A percentile compares a stretch with the other conserved stretches of the same genome.
Evolutionary conservation across 2,888 invertebrate genomes (phyloP).

Genomic region (Pachycephus smyrnensis): DNA sequence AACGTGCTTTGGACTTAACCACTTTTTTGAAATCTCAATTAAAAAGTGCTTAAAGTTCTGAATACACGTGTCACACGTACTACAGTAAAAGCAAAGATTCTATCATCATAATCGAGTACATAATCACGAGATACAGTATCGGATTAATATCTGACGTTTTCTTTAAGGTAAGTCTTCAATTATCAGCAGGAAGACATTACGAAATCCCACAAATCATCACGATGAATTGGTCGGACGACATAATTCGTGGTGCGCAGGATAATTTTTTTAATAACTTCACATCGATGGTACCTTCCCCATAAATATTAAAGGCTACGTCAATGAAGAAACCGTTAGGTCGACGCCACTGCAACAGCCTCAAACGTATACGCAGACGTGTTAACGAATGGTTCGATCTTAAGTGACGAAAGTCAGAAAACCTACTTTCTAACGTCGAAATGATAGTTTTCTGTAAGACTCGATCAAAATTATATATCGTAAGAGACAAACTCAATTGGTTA

Average conservation of each 20-base stretch:
- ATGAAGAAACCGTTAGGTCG: neutral
- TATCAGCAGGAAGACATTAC: neutral
- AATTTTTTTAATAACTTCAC: neutral
- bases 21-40: neutral
- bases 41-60: neutral
- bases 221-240: neutral
- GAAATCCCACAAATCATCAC: neutral
- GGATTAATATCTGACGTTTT: neutral
- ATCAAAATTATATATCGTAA: neutral
- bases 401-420: neutral
- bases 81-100: neutral
- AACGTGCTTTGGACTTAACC: neutral
- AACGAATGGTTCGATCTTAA: slow-evolving; percentile 1
- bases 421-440: neutral
- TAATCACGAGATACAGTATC: neutral
- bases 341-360: neutral
- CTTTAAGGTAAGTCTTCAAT: neutral
- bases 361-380: neutral
- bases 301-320: slow-evolving; percentile 1
- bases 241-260: neutral
- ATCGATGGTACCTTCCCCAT: neutral
- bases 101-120: neutral
- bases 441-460: neutral
- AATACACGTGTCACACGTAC: neutral
- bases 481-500: neutral